These are phyloP conservation scores for Knipowitschia caucasica DNA, from an alignment of 2,797 vertebrate species.

Conservation along the genomic window DNA sequence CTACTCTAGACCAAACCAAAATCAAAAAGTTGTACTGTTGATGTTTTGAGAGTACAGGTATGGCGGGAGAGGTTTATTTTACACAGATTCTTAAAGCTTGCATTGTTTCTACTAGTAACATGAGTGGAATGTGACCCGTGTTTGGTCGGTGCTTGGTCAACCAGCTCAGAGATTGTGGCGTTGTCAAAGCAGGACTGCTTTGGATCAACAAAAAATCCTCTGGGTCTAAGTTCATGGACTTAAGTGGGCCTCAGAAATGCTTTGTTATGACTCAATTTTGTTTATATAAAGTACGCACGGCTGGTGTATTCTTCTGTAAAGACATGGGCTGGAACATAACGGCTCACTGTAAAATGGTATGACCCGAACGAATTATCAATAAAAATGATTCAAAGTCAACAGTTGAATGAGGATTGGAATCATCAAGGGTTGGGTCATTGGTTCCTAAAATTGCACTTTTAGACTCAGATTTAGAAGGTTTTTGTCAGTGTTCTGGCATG, in stretches of 20 bases:
- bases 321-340: too few relatives aligned
- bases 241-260: not conserved
- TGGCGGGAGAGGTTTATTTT: conserved; percentile 17
- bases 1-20: not conserved
- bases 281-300: not conserved
- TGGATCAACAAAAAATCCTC: conserved; percentile 1
- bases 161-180: conserved; percentile 11
- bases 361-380: too few relatives aligned
- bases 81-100: conserved; percentile 12
- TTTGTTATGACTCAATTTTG: not conserved
- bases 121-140: conserved; percentile 39
- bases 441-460: not conserved
- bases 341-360: too few relatives aligned
- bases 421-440: not conserved
- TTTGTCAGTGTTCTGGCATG: not conserved
- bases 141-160: conserved; percentile 23
- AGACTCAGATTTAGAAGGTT: not conserved
- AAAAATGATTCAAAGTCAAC: not conserved
- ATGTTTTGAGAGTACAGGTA: not conserved
- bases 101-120: conserved; percentile 21
- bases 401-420: not conserved
- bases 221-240: not conserved
- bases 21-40: not conserved
- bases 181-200: not conserved
- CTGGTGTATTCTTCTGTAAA: too few relatives aligned